Evolutionary conservation across 2,888 invertebrate genomes (phyloP).

Genomic region (Abscondita cerata): DNA sequence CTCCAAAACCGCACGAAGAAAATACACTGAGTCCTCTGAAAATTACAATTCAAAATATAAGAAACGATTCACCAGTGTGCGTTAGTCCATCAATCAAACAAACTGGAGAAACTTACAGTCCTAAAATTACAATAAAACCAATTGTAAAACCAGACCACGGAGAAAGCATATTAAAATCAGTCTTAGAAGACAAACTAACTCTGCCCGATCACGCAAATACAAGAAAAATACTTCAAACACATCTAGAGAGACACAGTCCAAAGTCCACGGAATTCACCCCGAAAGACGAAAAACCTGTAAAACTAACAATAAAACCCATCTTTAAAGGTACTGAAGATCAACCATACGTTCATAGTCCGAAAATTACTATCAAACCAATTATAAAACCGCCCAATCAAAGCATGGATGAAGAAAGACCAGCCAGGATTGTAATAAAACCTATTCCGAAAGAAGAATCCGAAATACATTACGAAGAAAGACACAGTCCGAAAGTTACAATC

Average conservation of each 20-base stretch:
- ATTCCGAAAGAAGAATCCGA: background rate
- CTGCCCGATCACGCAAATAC: too few species aligned
- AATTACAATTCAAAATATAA: too few species aligned
- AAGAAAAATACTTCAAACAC: too few species aligned
- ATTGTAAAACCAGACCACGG: conserved; percentile 45
- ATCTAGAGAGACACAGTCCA: conserved; percentile 57
- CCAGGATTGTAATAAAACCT: background rate
- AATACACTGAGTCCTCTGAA: too few species aligned
- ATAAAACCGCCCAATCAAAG: conserved; percentile 56
- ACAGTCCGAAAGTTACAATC: conserved; percentile 47
- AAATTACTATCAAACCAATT: conserved; percentile 67
- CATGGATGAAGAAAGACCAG: background rate
- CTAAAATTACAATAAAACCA: conserved; percentile 58
- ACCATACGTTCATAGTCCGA: conserved; percentile 50
- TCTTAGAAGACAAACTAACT: too few species aligned
- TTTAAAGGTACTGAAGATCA: background rate
- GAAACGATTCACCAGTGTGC: too few species aligned
- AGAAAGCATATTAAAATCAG: too few species aligned
- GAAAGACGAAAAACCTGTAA: conserved; percentile 54
- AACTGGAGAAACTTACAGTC: conserved; percentile 42
- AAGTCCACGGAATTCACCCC: conserved; percentile 50
- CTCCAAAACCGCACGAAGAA: background rate
- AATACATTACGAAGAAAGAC: conserved; percentile 17
- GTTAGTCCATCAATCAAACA: background rate
- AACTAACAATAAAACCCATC: conserved; percentile 64